Conservation (phyloP, 2,113 vertebrate genomes). For the Capreolus pygargus region DNA sequence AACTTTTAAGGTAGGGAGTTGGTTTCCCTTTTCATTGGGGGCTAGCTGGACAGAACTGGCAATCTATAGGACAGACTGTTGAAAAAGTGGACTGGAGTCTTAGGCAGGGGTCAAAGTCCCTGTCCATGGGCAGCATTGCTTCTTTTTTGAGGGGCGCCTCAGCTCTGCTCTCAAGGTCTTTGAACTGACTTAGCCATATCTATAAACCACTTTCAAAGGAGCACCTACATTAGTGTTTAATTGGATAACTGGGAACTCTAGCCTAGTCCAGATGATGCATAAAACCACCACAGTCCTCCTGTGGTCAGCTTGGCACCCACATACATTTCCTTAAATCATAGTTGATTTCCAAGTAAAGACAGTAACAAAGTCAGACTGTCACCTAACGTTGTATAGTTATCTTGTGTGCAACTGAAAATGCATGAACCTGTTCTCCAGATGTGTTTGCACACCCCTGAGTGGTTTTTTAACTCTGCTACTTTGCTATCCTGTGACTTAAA, state of each 20-base stretch:
- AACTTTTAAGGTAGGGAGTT: not conserved
- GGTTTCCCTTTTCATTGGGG: not conserved
- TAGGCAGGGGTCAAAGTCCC: too few species aligned
- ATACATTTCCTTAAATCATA: not conserved
- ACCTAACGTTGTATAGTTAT: accelerated
- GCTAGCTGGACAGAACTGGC: too few species aligned
- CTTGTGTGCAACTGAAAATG: not conserved
- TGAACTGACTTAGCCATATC: not conserved
- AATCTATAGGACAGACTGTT: not conserved
- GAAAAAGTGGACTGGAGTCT: too few species aligned
- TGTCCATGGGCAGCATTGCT: too few species aligned
- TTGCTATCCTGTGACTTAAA: not conserved
- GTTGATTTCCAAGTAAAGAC: not conserved
- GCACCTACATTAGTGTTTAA: not conserved
- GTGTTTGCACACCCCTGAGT: too few species aligned
- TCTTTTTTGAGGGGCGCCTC: not conserved
- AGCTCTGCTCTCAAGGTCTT: not conserved
- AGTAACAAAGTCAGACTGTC: too few species aligned
- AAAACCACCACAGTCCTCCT: not conserved
- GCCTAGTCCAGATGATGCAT: not conserved
- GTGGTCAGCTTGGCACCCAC: not conserved
- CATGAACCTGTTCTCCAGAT: not conserved
- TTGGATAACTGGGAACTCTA: not conserved
- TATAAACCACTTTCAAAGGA: not conserved
- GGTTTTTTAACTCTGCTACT: not conserved